Conservation (phyloP, 2,888 invertebrate genomes). For the Philereme vetulata region DNA sequence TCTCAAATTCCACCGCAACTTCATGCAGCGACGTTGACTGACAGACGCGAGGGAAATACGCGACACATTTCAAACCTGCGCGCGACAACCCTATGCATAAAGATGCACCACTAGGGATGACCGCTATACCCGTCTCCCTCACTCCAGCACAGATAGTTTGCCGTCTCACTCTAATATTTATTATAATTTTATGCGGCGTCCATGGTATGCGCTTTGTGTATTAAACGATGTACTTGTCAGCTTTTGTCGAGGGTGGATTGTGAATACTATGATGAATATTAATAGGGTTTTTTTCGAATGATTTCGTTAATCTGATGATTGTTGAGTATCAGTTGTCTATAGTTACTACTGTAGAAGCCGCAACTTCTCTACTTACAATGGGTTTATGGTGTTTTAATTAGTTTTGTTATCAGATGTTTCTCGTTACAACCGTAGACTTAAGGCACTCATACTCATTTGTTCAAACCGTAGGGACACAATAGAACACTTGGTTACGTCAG, state of each 20-base stretch:
- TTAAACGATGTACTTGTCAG: constrained; percentile 75
- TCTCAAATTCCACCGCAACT: constrained; percentile 8
- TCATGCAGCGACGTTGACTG: constrained; percentile 28
- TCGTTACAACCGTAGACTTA: not conserved
- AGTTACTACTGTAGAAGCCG: constrained; percentile 49
- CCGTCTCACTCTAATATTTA: constrained; percentile 70
- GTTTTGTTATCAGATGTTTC: constrained; percentile 4
- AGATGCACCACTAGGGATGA: constrained; percentile 52
- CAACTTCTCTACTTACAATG: constrained; percentile 40
- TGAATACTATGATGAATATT: constrained; percentile 61
- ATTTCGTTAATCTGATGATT: constrained; percentile 67
- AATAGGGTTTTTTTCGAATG: constrained; percentile 63
- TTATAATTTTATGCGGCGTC: constrained; percentile 82
- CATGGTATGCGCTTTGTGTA: constrained; percentile 66
- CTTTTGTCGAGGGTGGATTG: constrained; percentile 62
- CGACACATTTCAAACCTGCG: constrained; percentile 24
- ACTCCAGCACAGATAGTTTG: constrained; percentile 9
- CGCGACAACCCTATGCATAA: constrained; percentile 46
- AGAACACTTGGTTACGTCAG: too few relatives aligned
- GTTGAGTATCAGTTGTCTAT: constrained; percentile 69
- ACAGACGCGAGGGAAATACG: constrained; percentile 41
- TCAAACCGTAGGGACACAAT: too few relatives aligned
- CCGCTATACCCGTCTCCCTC: constrained; percentile 47
- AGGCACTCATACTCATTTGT: too few relatives aligned
- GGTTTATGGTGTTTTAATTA: constrained; percentile 36